These are phyloP conservation scores for Meloidogyne floridensis DNA, from an alignment of 1,140 invertebrate genomes.

Conservation along the genomic window DNA sequence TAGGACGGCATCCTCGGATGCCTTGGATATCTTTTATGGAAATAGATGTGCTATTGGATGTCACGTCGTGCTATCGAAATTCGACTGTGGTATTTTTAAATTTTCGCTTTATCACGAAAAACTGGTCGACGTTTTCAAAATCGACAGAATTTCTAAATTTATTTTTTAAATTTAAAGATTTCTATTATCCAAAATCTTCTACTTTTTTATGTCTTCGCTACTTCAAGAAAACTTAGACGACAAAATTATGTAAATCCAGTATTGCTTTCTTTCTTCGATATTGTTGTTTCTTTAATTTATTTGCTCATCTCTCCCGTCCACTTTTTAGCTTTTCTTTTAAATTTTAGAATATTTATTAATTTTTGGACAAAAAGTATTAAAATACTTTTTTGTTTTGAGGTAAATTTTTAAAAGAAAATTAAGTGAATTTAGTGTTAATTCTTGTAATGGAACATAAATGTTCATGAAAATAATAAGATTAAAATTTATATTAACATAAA, in stretches of 20 bases:
- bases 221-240: constrained; percentile 56
- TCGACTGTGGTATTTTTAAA: too few species aligned
- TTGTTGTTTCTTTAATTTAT: constrained; percentile 50
- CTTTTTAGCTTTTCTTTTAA: constrained; percentile 44
- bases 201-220: constrained; percentile 60
- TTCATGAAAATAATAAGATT: too few species aligned
- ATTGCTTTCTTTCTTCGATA: constrained; percentile 51
- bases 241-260: constrained; percentile 62
- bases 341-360: constrained; percentile 21
- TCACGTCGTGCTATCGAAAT: too few species aligned
- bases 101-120: too few species aligned
- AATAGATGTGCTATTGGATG: too few species aligned
- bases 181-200: constrained; percentile 48
- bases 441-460: too few species aligned
- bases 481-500: too few species aligned
- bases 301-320: constrained; percentile 51
- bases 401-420: constrained; percentile 22
- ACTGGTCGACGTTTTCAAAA: too few species aligned
- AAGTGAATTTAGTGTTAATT: too few species aligned
- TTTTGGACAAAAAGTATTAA: constrained; percentile 55
- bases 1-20: too few species aligned
- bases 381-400: constrained; percentile 53
- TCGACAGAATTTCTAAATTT: too few species aligned
- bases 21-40: too few species aligned
- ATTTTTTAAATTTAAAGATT: constrained; percentile 15